Percentiles rank a stretch among this genome's conserved stretches.
Evolutionary conservation across 1,140 invertebrate genomes (phyloP).

Genomic region (Pseudoatta argentina): DNA sequence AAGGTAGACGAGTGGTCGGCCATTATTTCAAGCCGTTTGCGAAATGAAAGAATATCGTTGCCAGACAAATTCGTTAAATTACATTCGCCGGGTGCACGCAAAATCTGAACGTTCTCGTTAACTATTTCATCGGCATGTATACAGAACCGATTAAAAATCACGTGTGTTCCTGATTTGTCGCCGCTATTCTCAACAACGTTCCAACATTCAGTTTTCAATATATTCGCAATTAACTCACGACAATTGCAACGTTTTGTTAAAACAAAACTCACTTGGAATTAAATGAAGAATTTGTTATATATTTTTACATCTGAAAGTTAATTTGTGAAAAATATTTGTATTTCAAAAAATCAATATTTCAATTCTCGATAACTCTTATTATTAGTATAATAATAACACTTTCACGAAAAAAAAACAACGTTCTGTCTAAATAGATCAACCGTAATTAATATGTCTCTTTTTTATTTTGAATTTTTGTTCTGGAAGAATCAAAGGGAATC

Average conservation of each 20-base stretch:
- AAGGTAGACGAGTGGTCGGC: slow-evolving; percentile 36
- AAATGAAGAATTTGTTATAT: slow-evolving; percentile 13
- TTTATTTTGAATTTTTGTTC: not conserved
- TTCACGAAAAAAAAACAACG: not conserved
- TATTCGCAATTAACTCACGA: slow-evolving; percentile 34
- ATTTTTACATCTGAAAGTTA: slow-evolving; percentile 20
- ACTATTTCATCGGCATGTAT: slow-evolving; percentile 34
- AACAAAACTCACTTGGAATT: slow-evolving; percentile 2
- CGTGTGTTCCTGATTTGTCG: slow-evolving; percentile 11
- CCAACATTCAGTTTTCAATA: slow-evolving; percentile 29
- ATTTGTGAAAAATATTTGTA: slow-evolving; percentile 16
- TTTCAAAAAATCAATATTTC: not conserved
- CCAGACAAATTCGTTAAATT: slow-evolving; percentile 21
- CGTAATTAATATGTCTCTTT: not conserved
- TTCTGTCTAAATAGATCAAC: not conserved
- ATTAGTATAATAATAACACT: not conserved
- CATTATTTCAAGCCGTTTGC: slow-evolving; percentile 36
- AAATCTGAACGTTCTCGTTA: slow-evolving; percentile 33
- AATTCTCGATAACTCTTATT: not conserved
- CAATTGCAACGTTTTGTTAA: slow-evolving; percentile 37
- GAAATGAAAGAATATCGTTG: slow-evolving; percentile 32
- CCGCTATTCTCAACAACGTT: not conserved
- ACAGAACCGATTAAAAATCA: slow-evolving; percentile 32
- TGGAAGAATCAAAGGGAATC: not conserved
- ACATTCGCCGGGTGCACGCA: not conserved